Base-by-base conservation (phyloP, 2,113 vertebrate genomes). In the Sebastes schlegelii region DNA sequence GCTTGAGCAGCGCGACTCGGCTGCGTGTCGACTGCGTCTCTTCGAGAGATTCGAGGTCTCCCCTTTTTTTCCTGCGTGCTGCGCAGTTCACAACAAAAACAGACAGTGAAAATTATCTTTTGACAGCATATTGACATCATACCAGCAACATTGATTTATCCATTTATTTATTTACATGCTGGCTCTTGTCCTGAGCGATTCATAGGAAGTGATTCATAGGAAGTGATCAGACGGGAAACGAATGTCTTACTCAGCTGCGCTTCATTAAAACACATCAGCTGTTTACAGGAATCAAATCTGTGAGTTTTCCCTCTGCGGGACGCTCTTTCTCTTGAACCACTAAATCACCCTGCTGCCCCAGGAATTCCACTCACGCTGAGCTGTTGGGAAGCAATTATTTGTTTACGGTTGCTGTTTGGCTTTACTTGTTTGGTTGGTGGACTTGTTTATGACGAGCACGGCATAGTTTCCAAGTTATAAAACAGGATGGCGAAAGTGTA, bases 401-500 rank as follows among this genome's bases (percentile, higher is more conserved):
- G 67, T 84, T 86, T 82, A 54, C 21, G 2, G 54, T 55, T 52
- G 60, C 43, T 76, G 58, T 73, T 83, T 5, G 77, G 23, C 65
- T 83, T 63, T 49, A 79, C 64, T 69, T 68, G 73, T 90, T 79
- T 79, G 72, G 79, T 83, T 73, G 69, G 74, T 80, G 42, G 62
- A 86, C 51, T 90, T 86, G 78, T 88, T 90, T 88, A 83, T 86
- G 62, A 81, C 21, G 11, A 79, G 70, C 70, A 2, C 42, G 4
- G 34, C 88, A 83, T 86, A 86, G 69, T 86, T 90, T 86, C 83
- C 52, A 64, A 68, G 54, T 90, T 84, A 65, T 64, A 76, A 84
- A 86, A 69, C 66, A 69, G 58, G 66, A 83, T 83, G 77, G 77
- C n/a, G 45, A 80, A 77, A 80, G 68, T 58, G 71, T 40, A 77